A percentile compares a stretch with the other conserved stretches of the same genome.
These are phyloP conservation scores for Toxotes chatareus DNA, from an alignment of 2,113 vertebrate species.

Conservation along the genomic window DNA sequence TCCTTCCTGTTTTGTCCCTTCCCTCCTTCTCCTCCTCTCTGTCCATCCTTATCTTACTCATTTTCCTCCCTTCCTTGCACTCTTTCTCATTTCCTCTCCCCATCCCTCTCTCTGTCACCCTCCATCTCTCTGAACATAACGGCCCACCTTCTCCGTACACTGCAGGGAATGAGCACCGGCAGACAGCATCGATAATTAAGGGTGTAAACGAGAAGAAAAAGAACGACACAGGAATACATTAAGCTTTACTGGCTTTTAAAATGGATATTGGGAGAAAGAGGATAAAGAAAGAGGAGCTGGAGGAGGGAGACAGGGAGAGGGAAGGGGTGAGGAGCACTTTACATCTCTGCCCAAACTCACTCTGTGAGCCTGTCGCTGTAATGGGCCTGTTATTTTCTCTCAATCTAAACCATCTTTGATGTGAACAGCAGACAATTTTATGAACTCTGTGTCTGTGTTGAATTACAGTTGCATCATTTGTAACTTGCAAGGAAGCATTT, in stretches of 20 bases:
- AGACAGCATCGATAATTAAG: constrained; percentile 53
- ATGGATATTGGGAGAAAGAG: neutral
- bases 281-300: neutral
- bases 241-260: constrained; percentile 1
- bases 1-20: neutral
- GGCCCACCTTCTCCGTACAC: constrained; percentile 25
- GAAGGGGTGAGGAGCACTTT: neutral
- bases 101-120: neutral
- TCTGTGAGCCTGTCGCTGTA: neutral
- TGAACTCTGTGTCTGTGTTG: neutral
- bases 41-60: neutral
- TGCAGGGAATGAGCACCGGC: constrained; percentile 31
- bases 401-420: neutral
- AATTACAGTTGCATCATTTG: neutral
- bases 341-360: neutral
- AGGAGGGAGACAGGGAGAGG: neutral
- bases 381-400: neutral
- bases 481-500: neutral
- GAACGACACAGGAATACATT: constrained; percentile 1
- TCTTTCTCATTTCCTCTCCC: neutral
- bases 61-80: neutral
- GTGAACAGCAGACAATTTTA: neutral
- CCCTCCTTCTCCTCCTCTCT: neutral
- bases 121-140: constrained; percentile 41
- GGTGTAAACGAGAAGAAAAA: constrained; percentile 15